Percentiles rank a stretch among this genome's conserved stretches.
Conservation (phyloP, 2,797 vertebrate genomes). For the Heterohyrax brucei region DNA sequence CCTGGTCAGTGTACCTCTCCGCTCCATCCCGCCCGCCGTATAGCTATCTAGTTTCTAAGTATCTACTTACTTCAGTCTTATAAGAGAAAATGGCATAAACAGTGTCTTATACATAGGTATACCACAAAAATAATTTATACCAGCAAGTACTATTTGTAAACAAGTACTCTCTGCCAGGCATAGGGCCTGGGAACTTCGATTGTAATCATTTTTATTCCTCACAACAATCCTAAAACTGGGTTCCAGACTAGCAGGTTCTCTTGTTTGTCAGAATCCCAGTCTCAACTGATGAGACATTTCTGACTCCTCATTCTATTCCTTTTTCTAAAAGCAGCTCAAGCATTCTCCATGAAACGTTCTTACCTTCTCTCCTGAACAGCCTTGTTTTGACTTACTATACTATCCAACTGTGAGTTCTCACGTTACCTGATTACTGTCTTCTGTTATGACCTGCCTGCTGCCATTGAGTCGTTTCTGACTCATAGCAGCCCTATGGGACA, state of each 20-base stretch:
- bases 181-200: neutral
- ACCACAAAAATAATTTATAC: neutral
- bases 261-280: neutral
- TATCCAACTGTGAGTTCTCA: neutral
- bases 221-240: neutral
- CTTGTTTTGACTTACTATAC: neutral
- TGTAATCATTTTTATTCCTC: neutral
- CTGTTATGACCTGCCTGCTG: neutral
- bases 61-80: neutral
- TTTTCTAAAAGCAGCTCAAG: constrained; percentile 37
- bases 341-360: neutral
- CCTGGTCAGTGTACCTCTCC: neutral
- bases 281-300: neutral
- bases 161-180: neutral
- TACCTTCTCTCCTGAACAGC: neutral
- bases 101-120: neutral
- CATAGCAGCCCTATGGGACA: too few species aligned
- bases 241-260: neutral
- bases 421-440: neutral
- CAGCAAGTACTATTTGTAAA: neutral
- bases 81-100: constrained; percentile 44
- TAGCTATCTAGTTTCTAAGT: neutral
- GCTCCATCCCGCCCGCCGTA: neutral
- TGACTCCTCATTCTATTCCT: neutral
- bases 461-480: too few species aligned